phyloP scores from a whole-genome alignment of 1,140 invertebrate species.

The Linepithema humile region DNA sequence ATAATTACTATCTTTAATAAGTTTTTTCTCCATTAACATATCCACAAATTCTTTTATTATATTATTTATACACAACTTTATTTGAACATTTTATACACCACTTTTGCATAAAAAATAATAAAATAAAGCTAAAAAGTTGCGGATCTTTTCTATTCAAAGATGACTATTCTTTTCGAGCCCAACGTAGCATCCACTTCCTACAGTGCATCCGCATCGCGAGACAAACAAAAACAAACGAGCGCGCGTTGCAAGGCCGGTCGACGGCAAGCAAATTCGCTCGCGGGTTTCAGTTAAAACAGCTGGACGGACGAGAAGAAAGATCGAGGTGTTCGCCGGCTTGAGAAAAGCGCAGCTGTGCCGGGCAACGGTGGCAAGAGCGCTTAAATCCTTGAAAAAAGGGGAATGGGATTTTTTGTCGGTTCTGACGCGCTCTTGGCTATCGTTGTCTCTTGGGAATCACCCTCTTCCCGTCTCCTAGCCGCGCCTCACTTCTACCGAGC shows the following conservation, averaged over 20 bases:
- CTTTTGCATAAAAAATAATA: not conserved
- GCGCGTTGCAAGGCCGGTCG: not conserved
- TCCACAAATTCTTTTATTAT: not conserved
- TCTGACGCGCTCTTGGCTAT: slow-evolving; percentile 13
- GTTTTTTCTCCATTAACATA: not conserved
- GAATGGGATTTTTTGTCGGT: slow-evolving; percentile 26
- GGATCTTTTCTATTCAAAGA: not conserved
- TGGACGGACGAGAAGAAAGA: slow-evolving; percentile 55
- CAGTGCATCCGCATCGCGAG: not conserved
- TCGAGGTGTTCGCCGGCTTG: slow-evolving; percentile 49
- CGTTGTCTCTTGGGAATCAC: slow-evolving; percentile 32
- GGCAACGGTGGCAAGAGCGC: slow-evolving; percentile 46
- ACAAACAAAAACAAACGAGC: slow-evolving; percentile 41
- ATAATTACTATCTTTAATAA: not conserved
- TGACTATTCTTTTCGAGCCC: not conserved
- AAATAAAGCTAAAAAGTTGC: not conserved
- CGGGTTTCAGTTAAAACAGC: slow-evolving; percentile 45
- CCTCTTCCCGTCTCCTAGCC: not conserved
- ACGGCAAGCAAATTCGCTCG: slow-evolving; percentile 40
- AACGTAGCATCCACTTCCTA: not conserved
- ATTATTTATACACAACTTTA: not conserved
- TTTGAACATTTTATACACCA: not conserved
- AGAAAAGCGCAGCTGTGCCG: slow-evolving; percentile 59
- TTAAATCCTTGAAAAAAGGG: slow-evolving; percentile 62
- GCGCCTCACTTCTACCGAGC: not conserved